phyloP scores from a whole-genome alignment of 2,888 invertebrate species.

The Holacanthella duospinosa region DNA sequence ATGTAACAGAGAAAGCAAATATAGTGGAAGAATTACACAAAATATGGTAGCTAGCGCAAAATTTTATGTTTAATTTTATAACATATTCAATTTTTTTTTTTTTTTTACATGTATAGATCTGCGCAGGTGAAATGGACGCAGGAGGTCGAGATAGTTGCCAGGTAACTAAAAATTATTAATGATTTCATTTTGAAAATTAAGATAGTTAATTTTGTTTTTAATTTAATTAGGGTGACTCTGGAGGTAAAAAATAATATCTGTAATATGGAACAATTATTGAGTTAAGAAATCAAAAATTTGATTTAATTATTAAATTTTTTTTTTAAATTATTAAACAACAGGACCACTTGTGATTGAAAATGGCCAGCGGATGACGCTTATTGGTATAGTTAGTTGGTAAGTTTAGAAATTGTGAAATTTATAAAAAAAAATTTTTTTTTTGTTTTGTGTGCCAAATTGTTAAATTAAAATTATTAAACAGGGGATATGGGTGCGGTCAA shows the following conservation, averaged over 20 bases:
- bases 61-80: not conserved
- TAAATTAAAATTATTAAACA: no score
- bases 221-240: slow-evolving; percentile 18
- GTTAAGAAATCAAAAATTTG: not conserved
- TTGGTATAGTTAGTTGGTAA: slow-evolving; percentile 5
- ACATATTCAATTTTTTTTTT: not conserved
- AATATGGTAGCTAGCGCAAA: slow-evolving; percentile 26
- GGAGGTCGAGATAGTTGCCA: slow-evolving; percentile 19
- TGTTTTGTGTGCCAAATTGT: not conserved
- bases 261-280: not conserved
- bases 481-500: slow-evolving; percentile 11
- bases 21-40: slow-evolving; percentile 23
- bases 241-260: slow-evolving; percentile 10
- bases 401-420: not conserved
- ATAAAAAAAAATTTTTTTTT: not conserved
- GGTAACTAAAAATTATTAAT: slow-evolving; percentile 1
- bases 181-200: not conserved
- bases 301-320: no score
- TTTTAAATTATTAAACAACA: no score
- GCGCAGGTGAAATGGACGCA: slow-evolving; percentile 15
- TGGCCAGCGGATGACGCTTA: not conserved
- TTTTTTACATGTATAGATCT: not conserved
- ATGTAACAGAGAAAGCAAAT: slow-evolving; percentile 20
- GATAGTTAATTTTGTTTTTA: not conserved
- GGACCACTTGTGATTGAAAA: slow-evolving; percentile 6